Percentiles rank a stretch among this genome's conserved stretches.
Conservation (phyloP, 2,888 invertebrate genomes). For the Limnephilus auricula region DNA sequence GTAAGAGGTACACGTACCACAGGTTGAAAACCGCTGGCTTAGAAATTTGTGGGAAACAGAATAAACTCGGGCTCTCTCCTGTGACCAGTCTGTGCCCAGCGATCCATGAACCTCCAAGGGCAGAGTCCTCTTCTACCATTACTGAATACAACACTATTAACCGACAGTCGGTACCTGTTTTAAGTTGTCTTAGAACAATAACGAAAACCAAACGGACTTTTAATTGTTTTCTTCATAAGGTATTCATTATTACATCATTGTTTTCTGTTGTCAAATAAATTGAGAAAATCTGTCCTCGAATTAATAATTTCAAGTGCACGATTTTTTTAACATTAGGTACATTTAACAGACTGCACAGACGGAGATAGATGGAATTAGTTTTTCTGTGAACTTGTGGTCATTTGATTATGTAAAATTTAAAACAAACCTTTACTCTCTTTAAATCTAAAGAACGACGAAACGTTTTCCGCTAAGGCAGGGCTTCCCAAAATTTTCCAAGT, state of each 20-base stretch:
- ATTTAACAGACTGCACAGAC: too few species aligned
- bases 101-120: constrained; percentile 22
- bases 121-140: background rate
- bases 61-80: background rate
- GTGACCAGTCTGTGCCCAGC: background rate
- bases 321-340: background rate
- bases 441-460: too few species aligned
- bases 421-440: background rate
- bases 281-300: background rate
- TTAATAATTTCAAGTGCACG: background rate
- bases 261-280: background rate
- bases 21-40: too few species aligned
- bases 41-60: background rate
- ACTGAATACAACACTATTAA: background rate
- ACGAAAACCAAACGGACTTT: background rate
- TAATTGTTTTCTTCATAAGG: constrained; percentile 1
- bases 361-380: background rate
- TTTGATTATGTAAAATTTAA: too few species aligned
- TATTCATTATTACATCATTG: background rate
- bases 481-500: too few species aligned
- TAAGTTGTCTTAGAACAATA: background rate
- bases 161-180: background rate
- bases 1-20: too few species aligned
- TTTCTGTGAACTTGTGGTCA: background rate
- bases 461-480: too few species aligned